Percentiles rank a stretch among this genome's conserved stretches.
Conservation (phyloP, 2,797 vertebrate genomes). For the Typhlichthys eigenmanni region DNA sequence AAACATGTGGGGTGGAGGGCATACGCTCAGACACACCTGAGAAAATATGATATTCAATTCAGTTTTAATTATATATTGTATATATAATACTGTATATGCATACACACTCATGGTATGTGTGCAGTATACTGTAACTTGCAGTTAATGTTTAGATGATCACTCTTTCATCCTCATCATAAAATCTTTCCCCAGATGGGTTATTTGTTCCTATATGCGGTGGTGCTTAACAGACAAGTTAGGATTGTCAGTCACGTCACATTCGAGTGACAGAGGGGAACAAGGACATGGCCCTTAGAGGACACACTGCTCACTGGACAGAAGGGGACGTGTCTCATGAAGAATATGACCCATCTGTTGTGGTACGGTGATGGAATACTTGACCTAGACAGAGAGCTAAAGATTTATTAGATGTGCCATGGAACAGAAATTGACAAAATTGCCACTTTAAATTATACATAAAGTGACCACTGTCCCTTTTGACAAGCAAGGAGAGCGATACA, state of each 20-base stretch:
- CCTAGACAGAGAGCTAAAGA: conserved; percentile 54
- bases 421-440: conserved; percentile 46
- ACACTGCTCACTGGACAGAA: conserved; percentile 43
- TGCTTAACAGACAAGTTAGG: conserved; percentile 41
- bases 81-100: no score
- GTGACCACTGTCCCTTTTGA: conserved; percentile 34
- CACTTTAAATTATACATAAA: conserved; percentile 46
- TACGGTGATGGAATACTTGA: conserved; percentile 65
- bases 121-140: conserved; percentile 5
- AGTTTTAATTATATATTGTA: no score
- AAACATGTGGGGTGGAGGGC: no score
- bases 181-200: conserved; percentile 7
- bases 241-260: conserved; percentile 78
- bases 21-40: no score
- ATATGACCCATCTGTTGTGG: conserved; percentile 58
- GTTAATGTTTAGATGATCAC: background rate
- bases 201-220: conserved; percentile 44
- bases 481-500: background rate
- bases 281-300: conserved; percentile 70
- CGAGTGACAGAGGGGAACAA: conserved; percentile 69
- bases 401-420: conserved; percentile 66
- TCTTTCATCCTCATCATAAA: background rate
- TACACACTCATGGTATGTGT: background rate
- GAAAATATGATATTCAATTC: no score
- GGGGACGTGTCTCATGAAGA: conserved; percentile 33